Evolutionary conservation across 2,888 invertebrate genomes (phyloP), one percentile per base, ranked within the genome.

Genomic region (Drosophila longiperda): DNA sequence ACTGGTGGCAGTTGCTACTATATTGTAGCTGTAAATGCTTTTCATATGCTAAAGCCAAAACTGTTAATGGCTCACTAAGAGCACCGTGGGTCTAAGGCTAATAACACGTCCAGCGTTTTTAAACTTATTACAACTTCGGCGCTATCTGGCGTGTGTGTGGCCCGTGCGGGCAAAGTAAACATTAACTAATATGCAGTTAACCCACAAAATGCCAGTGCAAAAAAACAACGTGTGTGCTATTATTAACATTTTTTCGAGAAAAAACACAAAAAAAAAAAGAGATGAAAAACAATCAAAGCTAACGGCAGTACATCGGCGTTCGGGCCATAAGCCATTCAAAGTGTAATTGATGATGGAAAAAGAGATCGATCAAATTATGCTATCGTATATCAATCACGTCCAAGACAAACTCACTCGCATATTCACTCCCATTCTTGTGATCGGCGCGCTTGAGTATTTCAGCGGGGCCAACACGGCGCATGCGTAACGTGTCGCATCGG

Each of bases 281-380:
- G 26, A 26, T 36, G 32, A 23, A 55, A 73, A 75, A 73, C 76
- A 69, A 82, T 84, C 66, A 66, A 69, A 85, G 67, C 78, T 73
- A 78, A 76, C 77, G 80, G 87, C 86, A 65, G 53, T 55, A 23
- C 62, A 50, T 68, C 54, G 36, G 70, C 67, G 78, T 40, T 66
- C 66, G 82, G 75, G 78, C 80, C 83, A 85, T 73, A 76, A 87
- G 83, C 85, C 70, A 79, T 73, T 82, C 88, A 86, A 82, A 80
- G 83, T 80, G 83, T 87, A 89, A 87, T 87, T 87, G 87, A 87
- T 87, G 87, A 89, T 88, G 87, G 80, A 86, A 81, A 87, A 87
- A 87, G 90, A 87, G 87, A 87, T 87, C 90, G 87, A 87, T 87
- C 87, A 87, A 82, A 86, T 86, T 86, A 83, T 78, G 76, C 88